These are phyloP conservation scores for Lithobates pipiens DNA, from an alignment of 2,797 vertebrate genomes.

Conservation along the genomic window DNA sequence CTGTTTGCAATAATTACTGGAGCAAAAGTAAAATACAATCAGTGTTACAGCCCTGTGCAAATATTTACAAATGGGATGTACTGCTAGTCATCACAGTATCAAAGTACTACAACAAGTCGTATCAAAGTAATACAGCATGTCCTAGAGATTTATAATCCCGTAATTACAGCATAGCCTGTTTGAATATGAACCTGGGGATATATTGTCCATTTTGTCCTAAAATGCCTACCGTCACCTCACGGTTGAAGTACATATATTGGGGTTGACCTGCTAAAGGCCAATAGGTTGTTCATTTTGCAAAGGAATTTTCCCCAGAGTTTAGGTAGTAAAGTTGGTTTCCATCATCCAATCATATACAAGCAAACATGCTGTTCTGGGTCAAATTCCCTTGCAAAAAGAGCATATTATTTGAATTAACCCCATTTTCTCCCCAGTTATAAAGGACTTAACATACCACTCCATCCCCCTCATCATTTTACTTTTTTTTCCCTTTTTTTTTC, in stretches of 20 bases:
- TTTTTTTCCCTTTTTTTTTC: too few species aligned
- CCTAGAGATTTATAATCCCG: background rate
- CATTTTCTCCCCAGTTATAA: too few species aligned
- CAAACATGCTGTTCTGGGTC: too few species aligned
- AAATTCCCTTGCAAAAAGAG: too few species aligned
- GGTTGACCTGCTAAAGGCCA: too few species aligned
- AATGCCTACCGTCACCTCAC: background rate
- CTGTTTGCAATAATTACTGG: slow-evolving; percentile 4
- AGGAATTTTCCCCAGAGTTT: too few species aligned
- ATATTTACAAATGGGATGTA: slow-evolving; percentile 32
- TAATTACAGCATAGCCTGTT: background rate
- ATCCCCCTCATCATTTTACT: too few species aligned
- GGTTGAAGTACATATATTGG: background rate
- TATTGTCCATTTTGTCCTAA: background rate
- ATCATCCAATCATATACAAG: too few species aligned
- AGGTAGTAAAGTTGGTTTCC: too few species aligned
- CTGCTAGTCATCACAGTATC: slow-evolving; percentile 20
- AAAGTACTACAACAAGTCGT: background rate
- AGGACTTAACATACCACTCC: too few species aligned
- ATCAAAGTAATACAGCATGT: background rate
- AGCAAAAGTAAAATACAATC: slow-evolving; percentile 21
- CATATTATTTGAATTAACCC: too few species aligned
- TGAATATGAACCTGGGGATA: background rate
- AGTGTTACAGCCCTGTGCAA: slow-evolving; percentile 38
- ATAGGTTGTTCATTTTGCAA: too few species aligned